Evolutionary conservation across 2,797 vertebrate species (phyloP).

Genomic region (Spatula versicolor): DNA sequence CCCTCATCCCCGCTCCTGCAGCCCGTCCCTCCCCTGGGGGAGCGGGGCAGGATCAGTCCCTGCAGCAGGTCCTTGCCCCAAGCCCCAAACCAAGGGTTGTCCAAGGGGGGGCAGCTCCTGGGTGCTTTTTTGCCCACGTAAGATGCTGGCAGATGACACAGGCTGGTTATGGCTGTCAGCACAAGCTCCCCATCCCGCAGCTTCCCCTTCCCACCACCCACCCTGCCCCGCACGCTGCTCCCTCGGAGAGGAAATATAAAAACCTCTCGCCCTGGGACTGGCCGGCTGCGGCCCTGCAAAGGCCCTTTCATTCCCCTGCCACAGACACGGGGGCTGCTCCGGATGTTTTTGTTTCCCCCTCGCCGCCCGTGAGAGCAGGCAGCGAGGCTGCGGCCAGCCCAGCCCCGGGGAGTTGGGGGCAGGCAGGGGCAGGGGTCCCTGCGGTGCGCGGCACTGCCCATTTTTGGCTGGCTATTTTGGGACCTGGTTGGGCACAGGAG

Average conservation of each 20-base stretch:
- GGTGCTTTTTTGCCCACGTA: neutral
- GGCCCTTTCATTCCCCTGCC: slow-evolving; percentile 52
- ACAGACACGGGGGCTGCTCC: slow-evolving; percentile 37
- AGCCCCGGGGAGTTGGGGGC: neutral
- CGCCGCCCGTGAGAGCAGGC: neutral
- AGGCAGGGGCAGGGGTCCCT: neutral
- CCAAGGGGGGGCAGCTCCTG: neutral
- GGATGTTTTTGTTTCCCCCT: slow-evolving; percentile 58
- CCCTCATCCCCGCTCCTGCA: neutral
- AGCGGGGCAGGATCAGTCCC: neutral
- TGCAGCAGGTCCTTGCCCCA: neutral
- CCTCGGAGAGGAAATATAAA: slow-evolving; percentile 57
- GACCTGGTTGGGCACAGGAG: slow-evolving; percentile 15
- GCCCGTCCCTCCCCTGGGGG: neutral
- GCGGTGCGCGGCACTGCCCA: neutral
- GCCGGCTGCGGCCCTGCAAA: neutral
- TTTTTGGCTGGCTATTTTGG: neutral
- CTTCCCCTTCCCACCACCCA: neutral
- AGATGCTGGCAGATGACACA: neutral
- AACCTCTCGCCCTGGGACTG: neutral
- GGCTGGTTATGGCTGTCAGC: fast-evolving
- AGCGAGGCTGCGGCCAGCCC: neutral
- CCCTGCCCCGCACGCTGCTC: neutral
- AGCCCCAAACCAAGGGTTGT: too few species aligned
- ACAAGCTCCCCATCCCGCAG: neutral